Base-by-base conservation (phyloP, 2,113 vertebrate genomes). In the Pimephales promelas region DNA sequence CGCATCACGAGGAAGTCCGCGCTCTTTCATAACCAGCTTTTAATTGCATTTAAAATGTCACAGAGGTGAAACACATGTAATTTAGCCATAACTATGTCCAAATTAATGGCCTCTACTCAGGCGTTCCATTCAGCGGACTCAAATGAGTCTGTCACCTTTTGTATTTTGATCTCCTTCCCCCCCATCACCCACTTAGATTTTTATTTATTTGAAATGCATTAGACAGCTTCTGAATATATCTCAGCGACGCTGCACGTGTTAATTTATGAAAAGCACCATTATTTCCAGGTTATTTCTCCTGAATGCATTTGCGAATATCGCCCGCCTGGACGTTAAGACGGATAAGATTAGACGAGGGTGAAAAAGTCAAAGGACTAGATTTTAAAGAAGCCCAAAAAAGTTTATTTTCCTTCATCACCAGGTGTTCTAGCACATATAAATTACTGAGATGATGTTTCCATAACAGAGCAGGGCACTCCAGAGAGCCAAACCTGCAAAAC, bases 11-110 rank as follows among this genome's bases (percentile, higher is more conserved):
- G 95, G 95, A 96, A 97, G 96, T 97, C 96, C 95, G 81, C 26
- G 95, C 94, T 96, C 96, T 97, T 96, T 96, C 95, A 97, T 97
- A 98, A 97, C 96, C 96, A 94, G 95, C 97, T 97, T 94, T 98
- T 99, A 99, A 98, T 99, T 99, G 97, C 97, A 97, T 98, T 99
- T 97, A 97, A 98, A 98, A 97, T 97, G 96, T 98, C 97, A 95
- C 96, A 96, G 96, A 96, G 96, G 97, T 97, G 96, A 95, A 95
- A 96, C 97, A 98, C 96, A 96, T 97, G 97, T 97, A 96, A 97
- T 96, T 95, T 95, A 97, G 96, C 96, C 95, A 93, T 97, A 97
- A 97, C 97, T 96, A 96, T 98, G 97, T 98, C 97, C 97, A 97
- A 97, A 97, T 97, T 97, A 98, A 98, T 96, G 95, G 94, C 91